Base-by-base conservation (phyloP, 2,888 invertebrate genomes). In the Petrophora chlorosata region DNA sequence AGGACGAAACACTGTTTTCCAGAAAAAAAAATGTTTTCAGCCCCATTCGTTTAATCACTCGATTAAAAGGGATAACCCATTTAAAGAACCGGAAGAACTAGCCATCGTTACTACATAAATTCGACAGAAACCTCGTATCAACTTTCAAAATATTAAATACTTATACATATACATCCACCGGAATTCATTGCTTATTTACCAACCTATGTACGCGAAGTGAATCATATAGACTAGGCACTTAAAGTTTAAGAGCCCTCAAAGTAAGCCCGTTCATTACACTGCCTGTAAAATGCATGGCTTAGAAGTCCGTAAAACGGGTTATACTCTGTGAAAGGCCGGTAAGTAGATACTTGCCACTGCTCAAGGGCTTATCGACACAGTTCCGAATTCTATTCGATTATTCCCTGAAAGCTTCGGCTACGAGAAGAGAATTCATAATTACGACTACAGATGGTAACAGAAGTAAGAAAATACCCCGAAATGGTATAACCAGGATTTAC, bases 371-470 rank as follows among this genome's bases (percentile, higher is more conserved):
- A 29, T 26, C 22, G 25, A 15, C 22, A 19, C 5, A 30, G 14
- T 19, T 41, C n/a, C n/a, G n/a, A n/a, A n/a, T n/a, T 32, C 38
- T n/a, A 38, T 39, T 29, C 38, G 39, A 39, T 48, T 42, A 36
- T 32, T 36, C 23, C 23, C 22, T 33, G 26, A 28, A 28, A 43
- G 42, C 42, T 49, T 38, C 14, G 12, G 15, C 8, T 38, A 23
- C 38, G 38, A 33, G 33, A 29, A 26, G 22, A 13, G 49, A 49
- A 43, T 49, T 17, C 33, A 16, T 42, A 42, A 48, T 38, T 42
- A 38, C 12, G n/a, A 9, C n/a, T n/a, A n/a, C n/a, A n/a, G n/a
- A n/a, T n/a, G n/a, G n/a, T n/a, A n/a, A n/a, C n/a, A n/a, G n/a
- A n/a, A n/a, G n/a, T n/a, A n/a, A n/a, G n/a, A n/a, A n/a, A n/a